Percentiles rank a stretch among this genome's conserved stretches.
These are phyloP conservation scores for Zaprionus davidi DNA, from an alignment of 1,140 invertebrate genomes.

Conservation along the genomic window DNA sequence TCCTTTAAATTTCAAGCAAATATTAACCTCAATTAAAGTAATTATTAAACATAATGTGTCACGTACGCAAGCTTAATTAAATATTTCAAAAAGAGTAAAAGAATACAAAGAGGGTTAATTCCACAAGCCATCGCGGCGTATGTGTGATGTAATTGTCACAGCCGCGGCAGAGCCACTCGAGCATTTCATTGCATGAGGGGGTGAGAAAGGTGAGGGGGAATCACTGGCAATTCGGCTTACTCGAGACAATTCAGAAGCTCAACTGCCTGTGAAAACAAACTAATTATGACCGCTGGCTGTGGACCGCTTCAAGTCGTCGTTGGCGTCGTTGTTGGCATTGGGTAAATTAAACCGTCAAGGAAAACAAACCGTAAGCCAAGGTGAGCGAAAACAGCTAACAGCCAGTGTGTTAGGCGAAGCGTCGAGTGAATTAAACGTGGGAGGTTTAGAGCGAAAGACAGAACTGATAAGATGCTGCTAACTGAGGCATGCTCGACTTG, in stretches of 20 bases:
- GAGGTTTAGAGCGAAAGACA: constrained; percentile 8
- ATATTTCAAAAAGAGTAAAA: constrained; percentile 2
- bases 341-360: constrained; percentile 76
- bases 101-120: neutral
- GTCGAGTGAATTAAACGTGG: constrained; percentile 21
- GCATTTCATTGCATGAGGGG: constrained; percentile 45
- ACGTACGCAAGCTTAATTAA: constrained; percentile 10
- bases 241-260: constrained; percentile 69
- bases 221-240: constrained; percentile 23
- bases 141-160: constrained; percentile 66
- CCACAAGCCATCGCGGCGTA: constrained; percentile 41
- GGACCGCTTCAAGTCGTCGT: constrained; percentile 9
- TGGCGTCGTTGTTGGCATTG: constrained; percentile 40
- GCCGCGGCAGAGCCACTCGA: constrained; percentile 43
- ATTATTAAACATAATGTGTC: constrained; percentile 12
- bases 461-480: neutral
- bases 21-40: neutral
- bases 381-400: constrained; percentile 39
- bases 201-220: neutral
- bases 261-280: constrained; percentile 81
- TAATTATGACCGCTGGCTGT: constrained; percentile 76
- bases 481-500: neutral
- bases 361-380: constrained; percentile 60
- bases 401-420: neutral
- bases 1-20: neutral